Evolutionary conservation across 2,113 vertebrate genomes (phyloP).

Genomic region (Sceloporus tristichus): DNA sequence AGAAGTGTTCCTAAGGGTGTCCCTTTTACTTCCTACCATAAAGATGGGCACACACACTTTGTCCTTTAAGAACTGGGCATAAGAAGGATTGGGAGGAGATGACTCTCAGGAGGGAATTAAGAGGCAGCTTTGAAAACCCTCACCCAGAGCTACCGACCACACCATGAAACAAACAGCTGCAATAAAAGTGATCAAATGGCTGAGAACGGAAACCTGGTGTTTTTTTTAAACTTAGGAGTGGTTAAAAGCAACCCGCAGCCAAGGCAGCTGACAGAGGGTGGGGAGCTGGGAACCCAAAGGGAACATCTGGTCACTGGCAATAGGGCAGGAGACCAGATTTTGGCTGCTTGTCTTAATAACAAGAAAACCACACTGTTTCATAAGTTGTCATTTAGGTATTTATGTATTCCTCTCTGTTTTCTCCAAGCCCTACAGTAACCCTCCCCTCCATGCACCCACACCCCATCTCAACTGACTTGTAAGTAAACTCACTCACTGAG

Average conservation of each 20-base stretch:
- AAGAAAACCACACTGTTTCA: slow-evolving; percentile 56
- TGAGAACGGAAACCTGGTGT: slow-evolving; percentile 65
- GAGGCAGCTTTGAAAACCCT: slow-evolving; percentile 13
- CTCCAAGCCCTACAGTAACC: background rate
- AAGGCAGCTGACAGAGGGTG: slow-evolving; percentile 48
- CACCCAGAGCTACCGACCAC: background rate
- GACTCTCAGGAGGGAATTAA: background rate
- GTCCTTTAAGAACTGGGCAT: background rate
- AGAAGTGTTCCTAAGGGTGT: slow-evolving; percentile 29
- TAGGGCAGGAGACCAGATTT: slow-evolving; percentile 8
- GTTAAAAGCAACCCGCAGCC: slow-evolving; percentile 40
- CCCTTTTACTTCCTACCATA: slow-evolving; percentile 11
- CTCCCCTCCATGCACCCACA: no score
- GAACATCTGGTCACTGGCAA: slow-evolving; percentile 14
- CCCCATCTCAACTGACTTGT: background rate
- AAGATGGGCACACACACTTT: background rate
- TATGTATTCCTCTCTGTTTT: background rate
- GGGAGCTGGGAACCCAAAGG: slow-evolving; percentile 16
- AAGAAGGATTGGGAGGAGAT: background rate
- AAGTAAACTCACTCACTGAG: background rate
- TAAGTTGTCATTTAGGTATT: slow-evolving; percentile 47
- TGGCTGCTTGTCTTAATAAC: slow-evolving; percentile 43
- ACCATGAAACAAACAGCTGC: slow-evolving; percentile 52
- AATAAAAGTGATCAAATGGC: slow-evolving; percentile 48
- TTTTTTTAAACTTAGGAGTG: slow-evolving; percentile 28